These are phyloP conservation scores for Saturnia japonica DNA, from an alignment of 2,888 invertebrate species.

Conservation along the genomic window DNA sequence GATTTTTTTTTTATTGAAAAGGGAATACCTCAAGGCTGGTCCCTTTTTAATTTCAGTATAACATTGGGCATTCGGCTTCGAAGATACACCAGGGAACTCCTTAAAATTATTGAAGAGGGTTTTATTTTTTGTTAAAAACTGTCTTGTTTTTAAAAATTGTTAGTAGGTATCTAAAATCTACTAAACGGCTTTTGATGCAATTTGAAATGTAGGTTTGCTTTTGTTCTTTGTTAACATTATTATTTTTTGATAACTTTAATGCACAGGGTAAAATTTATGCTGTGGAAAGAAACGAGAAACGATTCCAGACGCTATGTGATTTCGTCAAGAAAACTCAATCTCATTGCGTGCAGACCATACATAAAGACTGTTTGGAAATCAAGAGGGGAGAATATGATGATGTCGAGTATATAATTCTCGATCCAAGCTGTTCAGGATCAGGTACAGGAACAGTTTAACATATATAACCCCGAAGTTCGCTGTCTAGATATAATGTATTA, in stretches of 20 bases:
- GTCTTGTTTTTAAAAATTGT: no score
- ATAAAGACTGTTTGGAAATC: constrained; percentile 88
- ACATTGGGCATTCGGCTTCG: no score
- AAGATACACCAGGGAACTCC: no score
- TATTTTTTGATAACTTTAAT: background rate
- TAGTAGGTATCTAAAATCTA: background rate
- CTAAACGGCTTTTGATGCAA: background rate
- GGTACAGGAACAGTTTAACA: constrained; percentile 71
- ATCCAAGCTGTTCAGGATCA: constrained; percentile 98
- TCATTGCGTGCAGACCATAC: constrained; percentile 84
- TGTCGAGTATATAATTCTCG: constrained; percentile 95
- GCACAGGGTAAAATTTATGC: constrained; percentile 88
- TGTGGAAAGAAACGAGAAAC: constrained; percentile 86
- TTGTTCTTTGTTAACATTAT: background rate
- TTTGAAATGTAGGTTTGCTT: background rate
- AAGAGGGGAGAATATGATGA: constrained; percentile 82
- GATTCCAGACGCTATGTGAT: constrained; percentile 85
- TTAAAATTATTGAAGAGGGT: no score
- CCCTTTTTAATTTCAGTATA: no score
- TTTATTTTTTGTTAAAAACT: no score
- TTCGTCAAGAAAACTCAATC: constrained; percentile 85
- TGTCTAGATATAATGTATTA: background rate
- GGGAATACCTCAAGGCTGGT: no score
- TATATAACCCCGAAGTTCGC: background rate
- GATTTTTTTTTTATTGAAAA: no score